phyloP scores from a whole-genome alignment of 2,888 invertebrate genomes.

The Elysia crispata region DNA sequence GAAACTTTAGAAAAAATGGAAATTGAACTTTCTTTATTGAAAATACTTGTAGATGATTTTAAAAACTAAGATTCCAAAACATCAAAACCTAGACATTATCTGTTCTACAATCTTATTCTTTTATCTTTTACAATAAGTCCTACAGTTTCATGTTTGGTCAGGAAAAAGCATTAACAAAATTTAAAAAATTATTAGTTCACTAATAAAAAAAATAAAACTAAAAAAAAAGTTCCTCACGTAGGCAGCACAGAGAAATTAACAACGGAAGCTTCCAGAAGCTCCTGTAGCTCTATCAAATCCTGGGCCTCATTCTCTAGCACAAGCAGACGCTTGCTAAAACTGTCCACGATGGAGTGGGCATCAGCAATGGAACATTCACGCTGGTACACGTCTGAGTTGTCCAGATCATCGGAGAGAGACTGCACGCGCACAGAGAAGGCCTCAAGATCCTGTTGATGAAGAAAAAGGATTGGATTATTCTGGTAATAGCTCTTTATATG shows the following conservation, averaged over 20 bases:
- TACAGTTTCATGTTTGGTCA: too few species aligned
- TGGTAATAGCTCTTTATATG: too few species aligned
- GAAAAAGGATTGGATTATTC: too few species aligned
- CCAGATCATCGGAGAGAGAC: conserved; percentile 68
- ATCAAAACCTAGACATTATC: too few species aligned
- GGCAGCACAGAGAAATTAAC: conserved; percentile 75
- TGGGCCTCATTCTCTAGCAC: conserved; percentile 76
- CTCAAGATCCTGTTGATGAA: conserved; percentile 70
- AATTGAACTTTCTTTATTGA: too few species aligned
- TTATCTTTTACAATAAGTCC: too few species aligned
- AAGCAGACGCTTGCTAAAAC: conserved; percentile 70
- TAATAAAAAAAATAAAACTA: not conserved
- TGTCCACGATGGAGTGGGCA: conserved; percentile 72
- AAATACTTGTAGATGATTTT: too few species aligned
- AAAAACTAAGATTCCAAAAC: too few species aligned
- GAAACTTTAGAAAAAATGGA: too few species aligned
- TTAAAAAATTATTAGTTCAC: too few species aligned
- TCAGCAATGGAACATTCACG: conserved; percentile 70
- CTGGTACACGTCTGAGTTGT: conserved; percentile 72
- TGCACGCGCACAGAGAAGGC: conserved; percentile 73
- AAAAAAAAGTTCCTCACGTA: conserved; percentile 66
- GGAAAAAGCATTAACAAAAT: too few species aligned
- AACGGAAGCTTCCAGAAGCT: conserved; percentile 74
- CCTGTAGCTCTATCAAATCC: conserved; percentile 76
- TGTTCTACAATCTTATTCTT: too few species aligned